Percentiles rank a stretch among this genome's conserved stretches.
phyloP scores from a whole-genome alignment of 2,888 invertebrate species.

The Melanophora roralis region DNA sequence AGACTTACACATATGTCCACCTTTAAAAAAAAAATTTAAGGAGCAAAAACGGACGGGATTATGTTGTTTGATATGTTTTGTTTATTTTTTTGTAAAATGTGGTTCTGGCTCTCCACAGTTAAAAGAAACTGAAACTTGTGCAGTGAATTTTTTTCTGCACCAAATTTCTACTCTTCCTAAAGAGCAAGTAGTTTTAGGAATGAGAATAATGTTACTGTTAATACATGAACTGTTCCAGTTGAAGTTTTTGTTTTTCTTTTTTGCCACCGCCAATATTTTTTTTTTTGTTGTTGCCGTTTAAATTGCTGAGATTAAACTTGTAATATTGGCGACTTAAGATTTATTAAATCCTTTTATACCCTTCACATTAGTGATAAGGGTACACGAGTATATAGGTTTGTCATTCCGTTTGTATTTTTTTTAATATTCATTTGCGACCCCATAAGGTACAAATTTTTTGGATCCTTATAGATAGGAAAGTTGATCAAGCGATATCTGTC shows the following conservation, averaged over 20 bases:
- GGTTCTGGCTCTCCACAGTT: constrained; percentile 43
- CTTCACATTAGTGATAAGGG: too few relatives aligned
- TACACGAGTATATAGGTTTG: too few relatives aligned
- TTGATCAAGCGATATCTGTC: too few relatives aligned
- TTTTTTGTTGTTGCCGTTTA: constrained; percentile 24
- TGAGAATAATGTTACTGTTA: constrained; percentile 58
- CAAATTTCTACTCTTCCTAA: not conserved
- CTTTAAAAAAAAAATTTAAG: constrained; percentile 2
- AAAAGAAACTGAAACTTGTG: constrained; percentile 42
- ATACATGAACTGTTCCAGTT: constrained; percentile 44
- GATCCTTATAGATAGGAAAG: too few relatives aligned
- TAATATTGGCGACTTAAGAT: constrained; percentile 62
- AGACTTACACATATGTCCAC: not conserved
- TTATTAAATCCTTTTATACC: constrained; percentile 62
- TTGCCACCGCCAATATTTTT: constrained; percentile 2
- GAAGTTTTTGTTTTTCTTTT: constrained; percentile 15
- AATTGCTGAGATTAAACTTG: constrained; percentile 61
- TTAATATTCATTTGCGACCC: too few relatives aligned
- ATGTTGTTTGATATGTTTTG: constrained; percentile 49
- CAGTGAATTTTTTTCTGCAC: constrained; percentile 29
- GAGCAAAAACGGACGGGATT: constrained; percentile 50
- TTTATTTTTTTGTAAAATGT: constrained; percentile 17
- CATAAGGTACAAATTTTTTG: too few relatives aligned
- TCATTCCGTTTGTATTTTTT: too few relatives aligned
- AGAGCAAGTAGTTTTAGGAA: constrained; percentile 47